These are phyloP conservation scores for Actenoides hombroni DNA, from an alignment of 2,113 vertebrate genomes.

Conservation along the genomic window DNA sequence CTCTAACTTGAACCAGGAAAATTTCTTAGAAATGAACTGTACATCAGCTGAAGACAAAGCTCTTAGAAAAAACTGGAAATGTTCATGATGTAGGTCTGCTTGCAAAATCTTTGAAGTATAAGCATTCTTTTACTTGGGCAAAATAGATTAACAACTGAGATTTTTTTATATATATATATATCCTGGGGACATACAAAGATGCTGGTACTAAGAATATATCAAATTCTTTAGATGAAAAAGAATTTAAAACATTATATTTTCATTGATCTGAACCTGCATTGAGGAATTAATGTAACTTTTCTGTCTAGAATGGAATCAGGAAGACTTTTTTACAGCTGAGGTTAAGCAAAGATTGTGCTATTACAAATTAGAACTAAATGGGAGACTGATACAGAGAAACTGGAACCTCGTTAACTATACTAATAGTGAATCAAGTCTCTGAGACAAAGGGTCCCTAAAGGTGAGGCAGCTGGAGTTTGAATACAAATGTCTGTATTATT, in stretches of 20 bases:
- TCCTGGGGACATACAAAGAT: neutral
- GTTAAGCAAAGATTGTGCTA: conserved; percentile 73
- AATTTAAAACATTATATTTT: conserved; percentile 35
- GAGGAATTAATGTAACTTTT: conserved; percentile 64
- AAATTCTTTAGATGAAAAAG: conserved; percentile 19
- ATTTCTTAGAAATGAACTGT: conserved; percentile 13
- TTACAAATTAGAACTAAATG: conserved; percentile 75
- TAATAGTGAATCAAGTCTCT: conserved; percentile 72
- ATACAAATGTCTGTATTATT: conserved; percentile 73
- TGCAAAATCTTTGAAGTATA: neutral
- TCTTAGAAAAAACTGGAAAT: conserved; percentile 6
- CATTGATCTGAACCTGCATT: conserved; percentile 17
- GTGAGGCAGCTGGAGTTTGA: conserved; percentile 64
- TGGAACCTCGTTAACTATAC: conserved; percentile 65
- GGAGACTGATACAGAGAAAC: conserved; percentile 60
- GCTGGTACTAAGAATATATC: neutral
- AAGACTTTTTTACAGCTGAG: conserved; percentile 63
- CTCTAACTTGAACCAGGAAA: too few species aligned
- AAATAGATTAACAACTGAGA: neutral
- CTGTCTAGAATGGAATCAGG: conserved; percentile 26
- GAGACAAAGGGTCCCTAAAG: conserved; percentile 72
- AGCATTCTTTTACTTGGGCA: neutral
- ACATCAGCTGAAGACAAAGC: neutral
- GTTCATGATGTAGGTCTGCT: neutral
- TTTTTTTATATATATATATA: neutral